Percentiles rank a stretch among this genome's conserved stretches.
Conservation (phyloP, 1,140 invertebrate species). For the Ceratosolen solmsi region DNA sequence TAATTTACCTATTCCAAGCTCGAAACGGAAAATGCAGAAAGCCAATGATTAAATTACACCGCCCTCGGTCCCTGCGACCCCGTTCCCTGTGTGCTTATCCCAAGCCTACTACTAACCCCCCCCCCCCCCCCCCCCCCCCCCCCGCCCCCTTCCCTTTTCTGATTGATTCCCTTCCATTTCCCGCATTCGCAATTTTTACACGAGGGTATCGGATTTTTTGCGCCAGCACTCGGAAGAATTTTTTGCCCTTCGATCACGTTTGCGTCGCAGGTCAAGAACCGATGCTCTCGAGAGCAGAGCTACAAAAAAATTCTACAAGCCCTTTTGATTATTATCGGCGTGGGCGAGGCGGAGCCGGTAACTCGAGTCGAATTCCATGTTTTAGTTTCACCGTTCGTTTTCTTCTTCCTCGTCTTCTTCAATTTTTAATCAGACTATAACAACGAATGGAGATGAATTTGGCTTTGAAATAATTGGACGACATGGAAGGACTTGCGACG, state of each 20-base stretch:
- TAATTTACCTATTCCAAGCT: neutral
- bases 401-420: neutral
- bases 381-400: too few relatives aligned
- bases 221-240: neutral
- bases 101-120: too few relatives aligned
- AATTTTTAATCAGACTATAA: neutral
- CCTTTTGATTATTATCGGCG: neutral
- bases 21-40: neutral
- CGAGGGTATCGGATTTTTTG: neutral
- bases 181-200: neutral
- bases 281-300: neutral
- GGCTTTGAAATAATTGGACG: neutral
- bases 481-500: neutral
- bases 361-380: neutral
- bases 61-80: too few relatives aligned
- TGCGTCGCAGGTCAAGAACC: neutral
- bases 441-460: neutral
- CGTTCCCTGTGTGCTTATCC: too few relatives aligned
- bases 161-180: neutral
- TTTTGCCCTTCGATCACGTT: neutral
- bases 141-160: neutral
- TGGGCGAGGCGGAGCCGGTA: neutral
- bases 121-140: too few relatives aligned
- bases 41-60: neutral
- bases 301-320: constrained; percentile 1